Evolutionary conservation across 2,797 vertebrate genomes (phyloP).

Genomic region (Lepilemur ruficaudatus): DNA sequence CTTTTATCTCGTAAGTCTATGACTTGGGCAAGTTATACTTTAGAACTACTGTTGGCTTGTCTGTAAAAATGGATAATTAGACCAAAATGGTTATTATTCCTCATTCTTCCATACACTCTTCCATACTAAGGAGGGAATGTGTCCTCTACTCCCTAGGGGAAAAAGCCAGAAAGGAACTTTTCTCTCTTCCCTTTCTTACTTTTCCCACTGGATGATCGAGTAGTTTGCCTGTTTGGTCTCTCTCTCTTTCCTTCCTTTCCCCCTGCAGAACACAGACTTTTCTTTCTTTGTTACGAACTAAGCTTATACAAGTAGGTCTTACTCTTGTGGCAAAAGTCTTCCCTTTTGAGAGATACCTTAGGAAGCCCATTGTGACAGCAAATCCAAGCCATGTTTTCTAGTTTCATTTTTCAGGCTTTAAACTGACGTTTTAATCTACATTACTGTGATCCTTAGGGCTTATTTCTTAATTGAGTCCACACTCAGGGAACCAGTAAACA

Average conservation of each 20-base stretch:
- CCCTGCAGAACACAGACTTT: background rate
- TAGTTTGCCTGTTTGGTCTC: background rate
- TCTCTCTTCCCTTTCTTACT: background rate
- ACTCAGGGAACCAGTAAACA: background rate
- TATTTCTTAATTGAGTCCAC: background rate
- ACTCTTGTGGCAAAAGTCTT: background rate
- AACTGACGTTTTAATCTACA: background rate
- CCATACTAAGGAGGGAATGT: background rate
- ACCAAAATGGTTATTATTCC: background rate
- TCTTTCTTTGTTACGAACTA: background rate
- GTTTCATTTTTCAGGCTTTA: slow-evolving; percentile 32
- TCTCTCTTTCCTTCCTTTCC: background rate
- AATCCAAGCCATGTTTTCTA: background rate
- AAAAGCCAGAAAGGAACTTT: background rate
- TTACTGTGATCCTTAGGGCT: background rate
- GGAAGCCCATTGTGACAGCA: background rate
- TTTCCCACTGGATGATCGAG: background rate
- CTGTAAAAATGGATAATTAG: background rate
- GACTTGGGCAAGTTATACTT: background rate
- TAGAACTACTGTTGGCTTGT: background rate
- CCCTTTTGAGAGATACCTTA: background rate
- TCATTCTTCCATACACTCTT: background rate
- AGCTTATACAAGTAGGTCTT: background rate
- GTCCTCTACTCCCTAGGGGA: background rate
- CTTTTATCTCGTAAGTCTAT: background rate